Percentiles rank a stretch among this genome's conserved stretches.
Conservation (phyloP, 2,113 vertebrate genomes). For the Acinonyx jubatus region DNA sequence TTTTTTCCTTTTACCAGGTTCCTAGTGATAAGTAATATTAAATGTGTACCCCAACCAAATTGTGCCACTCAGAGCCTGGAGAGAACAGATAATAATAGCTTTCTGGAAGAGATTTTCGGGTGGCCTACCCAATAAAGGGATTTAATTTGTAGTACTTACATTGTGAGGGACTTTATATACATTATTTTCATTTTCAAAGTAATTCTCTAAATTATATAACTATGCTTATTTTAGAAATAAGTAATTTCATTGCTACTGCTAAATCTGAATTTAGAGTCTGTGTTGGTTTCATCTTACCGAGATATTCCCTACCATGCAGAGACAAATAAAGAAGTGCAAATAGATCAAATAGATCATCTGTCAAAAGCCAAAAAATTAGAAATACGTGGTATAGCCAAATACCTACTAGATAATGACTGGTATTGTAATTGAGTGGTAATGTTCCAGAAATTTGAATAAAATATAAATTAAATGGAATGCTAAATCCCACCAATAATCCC, state of each 20-base stretch:
- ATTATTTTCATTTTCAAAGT: constrained; percentile 6
- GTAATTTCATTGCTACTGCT: background rate
- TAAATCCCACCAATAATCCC: background rate
- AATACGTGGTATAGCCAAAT: background rate
- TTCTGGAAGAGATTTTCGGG: background rate
- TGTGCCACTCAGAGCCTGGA: background rate
- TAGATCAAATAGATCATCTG: background rate
- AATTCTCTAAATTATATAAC: background rate
- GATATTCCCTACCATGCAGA: background rate
- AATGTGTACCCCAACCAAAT: background rate
- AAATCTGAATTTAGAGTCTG: background rate
- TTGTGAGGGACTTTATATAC: background rate
- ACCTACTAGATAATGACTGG: background rate
- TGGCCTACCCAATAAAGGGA: background rate
- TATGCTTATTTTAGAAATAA: background rate
- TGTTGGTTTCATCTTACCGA: background rate
- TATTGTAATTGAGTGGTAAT: background rate
- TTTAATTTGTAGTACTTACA: background rate
- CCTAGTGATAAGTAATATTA: background rate
- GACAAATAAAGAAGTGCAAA: background rate
- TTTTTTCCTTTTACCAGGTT: background rate
- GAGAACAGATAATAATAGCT: background rate
- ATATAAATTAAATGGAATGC: background rate
- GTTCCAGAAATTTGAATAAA: background rate
- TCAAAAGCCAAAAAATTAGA: background rate